A percentile compares a stretch with the other conserved stretches of the same genome.
Evolutionary conservation across 1,140 invertebrate species (phyloP).

Genomic region (Anastrepha ludens): DNA sequence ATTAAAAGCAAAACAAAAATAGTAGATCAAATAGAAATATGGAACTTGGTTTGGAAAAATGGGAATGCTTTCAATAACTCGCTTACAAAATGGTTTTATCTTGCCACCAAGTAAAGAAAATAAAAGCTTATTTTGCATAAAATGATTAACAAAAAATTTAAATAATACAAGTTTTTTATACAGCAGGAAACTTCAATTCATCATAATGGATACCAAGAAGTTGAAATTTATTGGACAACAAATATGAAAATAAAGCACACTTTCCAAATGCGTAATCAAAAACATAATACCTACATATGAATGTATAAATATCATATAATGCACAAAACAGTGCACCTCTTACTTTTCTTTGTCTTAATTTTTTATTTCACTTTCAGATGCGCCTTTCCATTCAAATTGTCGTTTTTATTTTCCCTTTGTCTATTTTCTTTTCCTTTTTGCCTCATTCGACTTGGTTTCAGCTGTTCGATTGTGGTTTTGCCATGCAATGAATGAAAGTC

Average conservation of each 20-base stretch:
- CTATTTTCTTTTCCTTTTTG: constrained; percentile 37
- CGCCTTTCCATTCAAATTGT: constrained; percentile 1
- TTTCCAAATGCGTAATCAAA: not conserved
- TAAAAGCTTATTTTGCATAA: too few species aligned
- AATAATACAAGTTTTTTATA: not conserved
- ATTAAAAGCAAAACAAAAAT: too few species aligned
- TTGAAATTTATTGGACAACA: not conserved
- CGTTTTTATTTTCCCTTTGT: not conserved
- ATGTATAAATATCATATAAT: not conserved
- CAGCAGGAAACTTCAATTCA: not conserved
- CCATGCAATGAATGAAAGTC: constrained; percentile 52
- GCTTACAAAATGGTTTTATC: too few species aligned
- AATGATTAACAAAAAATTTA: not conserved
- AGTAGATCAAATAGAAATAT: too few species aligned
- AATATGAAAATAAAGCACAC: not conserved
- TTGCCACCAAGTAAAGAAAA: too few species aligned
- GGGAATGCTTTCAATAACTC: too few species aligned
- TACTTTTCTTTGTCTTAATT: constrained; percentile 47
- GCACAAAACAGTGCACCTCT: not conserved
- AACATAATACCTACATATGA: not conserved
- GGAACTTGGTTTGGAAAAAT: too few species aligned
- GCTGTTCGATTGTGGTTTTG: constrained; percentile 8
- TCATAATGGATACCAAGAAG: not conserved
- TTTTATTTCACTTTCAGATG: constrained; percentile 50
- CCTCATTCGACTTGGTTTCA: not conserved